Percentiles rank a stretch among this genome's conserved stretches.
Evolutionary conservation across 2,888 invertebrate species (phyloP).

Genomic region (Drosophila leonis): DNA sequence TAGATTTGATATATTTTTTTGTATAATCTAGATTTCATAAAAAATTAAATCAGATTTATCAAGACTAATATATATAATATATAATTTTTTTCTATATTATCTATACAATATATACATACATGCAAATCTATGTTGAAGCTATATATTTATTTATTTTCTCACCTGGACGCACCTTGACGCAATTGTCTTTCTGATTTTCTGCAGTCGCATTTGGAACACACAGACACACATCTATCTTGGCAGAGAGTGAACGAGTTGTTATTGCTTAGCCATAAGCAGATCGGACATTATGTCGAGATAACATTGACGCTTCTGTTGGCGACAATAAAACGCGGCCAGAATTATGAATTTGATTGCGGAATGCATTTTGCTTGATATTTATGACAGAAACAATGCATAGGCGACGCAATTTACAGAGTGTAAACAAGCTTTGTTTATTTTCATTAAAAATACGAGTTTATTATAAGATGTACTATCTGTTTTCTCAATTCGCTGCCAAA

Average conservation of each 20-base stretch:
- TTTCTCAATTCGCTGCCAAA: constrained; percentile 15
- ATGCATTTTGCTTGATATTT: constrained; percentile 23
- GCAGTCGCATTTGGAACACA: constrained; percentile 6
- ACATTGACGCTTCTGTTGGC: constrained; percentile 14
- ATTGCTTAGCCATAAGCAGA: constrained; percentile 25
- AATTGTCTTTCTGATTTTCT: constrained; percentile 22
- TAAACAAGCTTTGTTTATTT: constrained; percentile 39
- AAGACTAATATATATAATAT: background rate
- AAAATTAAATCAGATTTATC: background rate
- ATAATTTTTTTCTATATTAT: background rate
- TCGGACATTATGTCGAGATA: constrained; percentile 22
- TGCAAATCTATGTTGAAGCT: background rate
- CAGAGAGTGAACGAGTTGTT: constrained; percentile 1
- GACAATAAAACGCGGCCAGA: constrained; percentile 28
- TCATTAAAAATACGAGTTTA: constrained; percentile 2
- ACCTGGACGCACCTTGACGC: constrained; percentile 31
- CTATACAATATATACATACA: background rate
- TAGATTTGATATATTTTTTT: background rate
- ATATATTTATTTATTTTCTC: constrained; percentile 12
- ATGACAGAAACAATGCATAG: constrained; percentile 8
- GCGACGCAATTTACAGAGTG: constrained; percentile 23
- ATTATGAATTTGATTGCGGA: constrained; percentile 30
- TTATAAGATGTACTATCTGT: constrained; percentile 8
- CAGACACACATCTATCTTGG: background rate
- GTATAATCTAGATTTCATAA: background rate